Evolutionary conservation across 2,797 vertebrate genomes (phyloP).

Genomic region (Chaetophractus vellerosus): DNA sequence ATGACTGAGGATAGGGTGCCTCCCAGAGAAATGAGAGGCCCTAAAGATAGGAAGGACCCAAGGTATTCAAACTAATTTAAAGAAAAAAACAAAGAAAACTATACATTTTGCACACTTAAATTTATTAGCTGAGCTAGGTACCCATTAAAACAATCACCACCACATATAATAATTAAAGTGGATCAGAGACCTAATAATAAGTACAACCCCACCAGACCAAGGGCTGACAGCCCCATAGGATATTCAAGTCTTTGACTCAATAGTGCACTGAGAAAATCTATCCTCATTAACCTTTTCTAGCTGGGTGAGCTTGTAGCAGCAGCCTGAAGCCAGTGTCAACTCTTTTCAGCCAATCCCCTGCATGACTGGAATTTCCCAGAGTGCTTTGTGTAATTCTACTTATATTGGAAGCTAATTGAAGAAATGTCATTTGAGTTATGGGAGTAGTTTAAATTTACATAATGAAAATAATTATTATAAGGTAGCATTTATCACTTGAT

Average conservation of each 20-base stretch:
- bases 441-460: constrained; percentile 26
- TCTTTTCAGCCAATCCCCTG: not conserved
- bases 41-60: not conserved
- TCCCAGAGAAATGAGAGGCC: not conserved
- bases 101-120: not conserved
- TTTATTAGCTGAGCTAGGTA: not conserved
- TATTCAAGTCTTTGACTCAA: not conserved
- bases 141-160: not conserved
- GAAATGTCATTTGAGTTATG: constrained; percentile 45
- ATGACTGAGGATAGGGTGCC: not conserved
- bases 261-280: constrained; percentile 47
- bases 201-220: not conserved
- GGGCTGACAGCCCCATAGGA: not conserved
- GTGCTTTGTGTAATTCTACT: constrained; percentile 41
- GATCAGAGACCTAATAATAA: constrained; percentile 52
- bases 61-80: constrained; percentile 34
- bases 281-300: constrained; percentile 43
- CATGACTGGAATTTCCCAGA: constrained; percentile 64
- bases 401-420: constrained; percentile 49
- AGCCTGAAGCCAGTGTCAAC: not conserved
- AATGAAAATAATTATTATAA: constrained; percentile 63
- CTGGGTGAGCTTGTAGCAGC: not conserved
- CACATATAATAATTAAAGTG: not conserved
- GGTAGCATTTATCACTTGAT: constrained; percentile 51
- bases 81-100: not conserved